Conservation (phyloP, 2,888 invertebrate species). For the Polydrusus cervinus region DNA sequence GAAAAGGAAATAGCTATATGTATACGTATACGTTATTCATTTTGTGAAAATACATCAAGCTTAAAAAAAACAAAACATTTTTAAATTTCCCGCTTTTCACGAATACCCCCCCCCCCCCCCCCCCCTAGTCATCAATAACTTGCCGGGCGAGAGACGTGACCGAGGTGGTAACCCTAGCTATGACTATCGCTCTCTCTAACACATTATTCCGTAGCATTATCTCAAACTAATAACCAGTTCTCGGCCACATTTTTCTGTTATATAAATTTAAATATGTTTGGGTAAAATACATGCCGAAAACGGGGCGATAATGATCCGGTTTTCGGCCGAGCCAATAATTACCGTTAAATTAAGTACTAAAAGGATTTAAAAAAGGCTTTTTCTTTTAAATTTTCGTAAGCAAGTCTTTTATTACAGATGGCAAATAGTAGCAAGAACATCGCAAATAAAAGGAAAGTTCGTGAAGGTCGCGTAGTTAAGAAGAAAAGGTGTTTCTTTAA, state of each 20-base stretch:
- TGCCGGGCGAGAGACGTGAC: too few relatives aligned
- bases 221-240: constrained; percentile 1
- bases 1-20: too few relatives aligned
- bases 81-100: too few relatives aligned
- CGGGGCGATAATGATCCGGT: neutral
- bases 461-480: too few relatives aligned
- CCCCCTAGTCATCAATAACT: too few relatives aligned
- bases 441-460: neutral
- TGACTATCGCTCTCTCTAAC: neutral
- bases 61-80: too few relatives aligned
- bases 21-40: too few relatives aligned
- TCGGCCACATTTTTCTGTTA: neutral
- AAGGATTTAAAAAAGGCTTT: neutral
- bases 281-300: neutral
- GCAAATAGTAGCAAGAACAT: neutral
- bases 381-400: too few relatives aligned
- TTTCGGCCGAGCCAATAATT: constrained; percentile 15
- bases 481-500: too few relatives aligned
- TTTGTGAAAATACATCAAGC: too few relatives aligned
- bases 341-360: neutral
- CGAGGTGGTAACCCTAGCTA: too few relatives aligned
- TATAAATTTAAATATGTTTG: neutral
- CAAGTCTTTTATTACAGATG: constrained; percentile 31
- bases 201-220: neutral
- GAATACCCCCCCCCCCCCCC: too few relatives aligned